A percentile compares a stretch with the other conserved stretches of the same genome.
Conservation (phyloP, 2,888 invertebrate species). For the Lepas anatifera region DNA sequence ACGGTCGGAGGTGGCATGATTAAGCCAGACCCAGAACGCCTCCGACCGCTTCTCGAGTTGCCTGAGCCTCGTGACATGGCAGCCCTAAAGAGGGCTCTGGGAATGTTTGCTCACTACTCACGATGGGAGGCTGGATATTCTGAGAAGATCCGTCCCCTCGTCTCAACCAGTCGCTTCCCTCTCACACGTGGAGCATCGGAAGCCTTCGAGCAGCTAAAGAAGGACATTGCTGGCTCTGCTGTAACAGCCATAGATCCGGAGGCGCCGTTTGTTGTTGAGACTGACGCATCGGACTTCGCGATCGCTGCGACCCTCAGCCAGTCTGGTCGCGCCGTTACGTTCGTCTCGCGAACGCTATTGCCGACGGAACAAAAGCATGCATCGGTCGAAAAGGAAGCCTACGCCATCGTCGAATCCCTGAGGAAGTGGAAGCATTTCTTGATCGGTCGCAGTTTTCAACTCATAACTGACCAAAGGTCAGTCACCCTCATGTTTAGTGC, state of each 20-base stretch:
- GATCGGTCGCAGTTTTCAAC: too few relatives aligned
- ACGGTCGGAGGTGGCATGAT: background rate
- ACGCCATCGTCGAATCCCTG: background rate
- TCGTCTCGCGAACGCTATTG: background rate
- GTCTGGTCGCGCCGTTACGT: background rate
- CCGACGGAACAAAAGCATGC: too few relatives aligned
- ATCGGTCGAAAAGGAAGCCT: too few relatives aligned
- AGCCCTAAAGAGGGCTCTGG: too few relatives aligned
- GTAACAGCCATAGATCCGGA: background rate
- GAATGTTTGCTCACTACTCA: too few relatives aligned
- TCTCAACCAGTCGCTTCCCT: too few relatives aligned
- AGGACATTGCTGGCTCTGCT: background rate
- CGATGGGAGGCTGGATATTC: background rate
- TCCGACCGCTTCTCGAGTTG: too few relatives aligned
- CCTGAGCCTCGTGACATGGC: too few relatives aligned
- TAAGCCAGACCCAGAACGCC: conserved; percentile 6
- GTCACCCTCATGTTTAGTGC: background rate
- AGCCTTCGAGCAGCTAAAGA: background rate
- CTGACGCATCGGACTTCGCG: too few relatives aligned
- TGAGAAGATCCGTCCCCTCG: background rate
- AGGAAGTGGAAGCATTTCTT: background rate
- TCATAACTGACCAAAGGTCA: too few relatives aligned
- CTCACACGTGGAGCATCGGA: background rate
- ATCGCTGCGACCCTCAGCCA: background rate
- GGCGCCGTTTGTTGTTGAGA: background rate